These are phyloP conservation scores for Lerema accius DNA, from an alignment of 1,140 invertebrate species.

Conservation along the genomic window DNA sequence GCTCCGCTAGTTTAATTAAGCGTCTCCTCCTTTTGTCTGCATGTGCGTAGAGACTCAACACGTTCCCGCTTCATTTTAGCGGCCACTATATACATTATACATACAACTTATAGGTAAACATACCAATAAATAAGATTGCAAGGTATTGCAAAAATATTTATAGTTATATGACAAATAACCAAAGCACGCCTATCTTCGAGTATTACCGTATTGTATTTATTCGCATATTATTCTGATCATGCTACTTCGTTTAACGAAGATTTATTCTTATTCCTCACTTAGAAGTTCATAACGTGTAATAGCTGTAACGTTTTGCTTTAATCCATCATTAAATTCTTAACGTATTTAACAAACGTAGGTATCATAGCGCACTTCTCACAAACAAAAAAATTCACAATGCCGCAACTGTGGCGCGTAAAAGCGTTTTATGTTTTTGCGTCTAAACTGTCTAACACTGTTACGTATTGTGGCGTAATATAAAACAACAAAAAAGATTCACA, in stretches of 20 bases:
- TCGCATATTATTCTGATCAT: no score
- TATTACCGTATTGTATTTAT: no score
- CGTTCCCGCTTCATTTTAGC: slow-evolving; percentile 50
- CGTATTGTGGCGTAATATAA: slow-evolving; percentile 35
- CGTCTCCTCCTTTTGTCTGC: slow-evolving; percentile 74
- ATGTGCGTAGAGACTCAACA: slow-evolving; percentile 74
- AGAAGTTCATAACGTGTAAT: no score
- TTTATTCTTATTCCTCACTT: no score
- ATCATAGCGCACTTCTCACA: slow-evolving; percentile 9
- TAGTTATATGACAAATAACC: no score
- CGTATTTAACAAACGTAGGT: neutral
- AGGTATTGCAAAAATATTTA: neutral
- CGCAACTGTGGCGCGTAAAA: slow-evolving; percentile 28
- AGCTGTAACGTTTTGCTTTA: neutral
- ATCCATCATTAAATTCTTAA: neutral
- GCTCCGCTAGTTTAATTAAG: slow-evolving; percentile 81
- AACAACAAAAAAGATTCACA: slow-evolving; percentile 37
- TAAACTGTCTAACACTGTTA: slow-evolving; percentile 36
- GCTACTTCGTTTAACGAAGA: no score
- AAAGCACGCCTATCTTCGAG: no score
- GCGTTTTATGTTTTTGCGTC: slow-evolving; percentile 33
- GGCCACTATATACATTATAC: no score
- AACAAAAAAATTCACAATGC: slow-evolving; percentile 21
- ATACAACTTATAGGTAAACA: slow-evolving; percentile 11
- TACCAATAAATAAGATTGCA: neutral